phyloP scores from a whole-genome alignment of 2,113 vertebrate species.

The Amblyopsis rosae region DNA sequence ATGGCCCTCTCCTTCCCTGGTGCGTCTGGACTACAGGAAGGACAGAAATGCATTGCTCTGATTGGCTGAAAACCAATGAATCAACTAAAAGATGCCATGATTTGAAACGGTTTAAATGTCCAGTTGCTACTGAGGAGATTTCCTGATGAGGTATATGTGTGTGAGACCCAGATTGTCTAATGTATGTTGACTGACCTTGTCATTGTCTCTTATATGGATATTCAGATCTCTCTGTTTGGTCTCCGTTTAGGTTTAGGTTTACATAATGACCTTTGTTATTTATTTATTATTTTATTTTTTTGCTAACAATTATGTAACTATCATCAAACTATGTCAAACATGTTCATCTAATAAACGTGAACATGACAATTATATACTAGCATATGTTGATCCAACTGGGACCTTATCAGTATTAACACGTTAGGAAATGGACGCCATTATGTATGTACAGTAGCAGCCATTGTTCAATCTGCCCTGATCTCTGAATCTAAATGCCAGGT shows the following conservation, averaged over 20 bases:
- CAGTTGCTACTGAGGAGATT: slow-evolving; percentile 24
- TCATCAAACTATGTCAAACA: neutral
- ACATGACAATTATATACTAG: neutral
- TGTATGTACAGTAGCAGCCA: too few relatives aligned
- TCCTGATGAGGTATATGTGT: neutral
- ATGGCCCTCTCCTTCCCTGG: neutral
- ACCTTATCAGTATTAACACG: neutral
- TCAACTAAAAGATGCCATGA: slow-evolving; percentile 9
- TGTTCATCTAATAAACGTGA: neutral
- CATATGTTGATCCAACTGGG: neutral
- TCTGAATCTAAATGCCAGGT: too few relatives aligned
- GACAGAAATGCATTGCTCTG: slow-evolving; percentile 11
- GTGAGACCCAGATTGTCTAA: slow-evolving; percentile 5
- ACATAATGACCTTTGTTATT: neutral
- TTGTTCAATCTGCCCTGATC: too few relatives aligned
- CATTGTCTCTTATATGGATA: neutral
- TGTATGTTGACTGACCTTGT: neutral
- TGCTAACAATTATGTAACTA: neutral
- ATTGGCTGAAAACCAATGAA: slow-evolving; percentile 1
- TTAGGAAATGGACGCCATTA: too few relatives aligned
- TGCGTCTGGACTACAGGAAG: slow-evolving; percentile 3
- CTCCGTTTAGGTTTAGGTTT: too few relatives aligned
- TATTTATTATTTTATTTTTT: too few relatives aligned
- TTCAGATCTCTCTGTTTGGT: neutral
- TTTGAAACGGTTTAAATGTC: slow-evolving; percentile 17